phyloP scores from a whole-genome alignment of 2,797 vertebrate species.

The Cichlasoma orientale region DNA sequence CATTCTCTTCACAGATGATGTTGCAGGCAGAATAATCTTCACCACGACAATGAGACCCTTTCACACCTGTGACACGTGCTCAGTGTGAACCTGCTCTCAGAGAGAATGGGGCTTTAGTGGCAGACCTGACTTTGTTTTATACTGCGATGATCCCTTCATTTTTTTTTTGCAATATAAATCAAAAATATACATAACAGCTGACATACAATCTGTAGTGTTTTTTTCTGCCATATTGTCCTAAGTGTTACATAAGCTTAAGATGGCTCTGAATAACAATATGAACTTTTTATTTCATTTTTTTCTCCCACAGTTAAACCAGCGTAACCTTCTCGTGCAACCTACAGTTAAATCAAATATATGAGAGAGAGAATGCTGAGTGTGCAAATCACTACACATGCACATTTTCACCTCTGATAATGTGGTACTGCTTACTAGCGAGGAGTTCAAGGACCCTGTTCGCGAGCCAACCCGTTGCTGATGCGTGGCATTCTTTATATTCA shows the following conservation, averaged over 20 bases:
- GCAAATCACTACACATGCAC: neutral
- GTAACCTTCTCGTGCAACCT: no score
- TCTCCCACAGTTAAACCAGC: neutral
- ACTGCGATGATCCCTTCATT: neutral
- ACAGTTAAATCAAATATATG: neutral
- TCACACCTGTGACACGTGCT: neutral
- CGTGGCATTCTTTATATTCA: slow-evolving; percentile 1
- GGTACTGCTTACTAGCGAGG: neutral
- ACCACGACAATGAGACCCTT: neutral
- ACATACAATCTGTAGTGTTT: no score
- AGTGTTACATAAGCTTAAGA: neutral
- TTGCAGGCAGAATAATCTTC: neutral
- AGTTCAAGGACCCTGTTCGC: neutral
- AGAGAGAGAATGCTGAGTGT: neutral
- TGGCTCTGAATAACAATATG: neutral
- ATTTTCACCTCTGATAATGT: neutral
- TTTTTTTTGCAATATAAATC: neutral
- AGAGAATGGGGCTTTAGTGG: neutral
- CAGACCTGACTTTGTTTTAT: neutral
- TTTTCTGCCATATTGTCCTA: neutral
- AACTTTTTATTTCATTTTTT: neutral
- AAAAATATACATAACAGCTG: neutral
- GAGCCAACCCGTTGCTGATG: neutral
- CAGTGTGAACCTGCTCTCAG: neutral
- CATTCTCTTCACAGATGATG: neutral